Evolutionary conservation across 2,888 invertebrate species (phyloP), one percentile per base, ranked within the genome.

Genomic region (Ochropacha duplaris): DNA sequence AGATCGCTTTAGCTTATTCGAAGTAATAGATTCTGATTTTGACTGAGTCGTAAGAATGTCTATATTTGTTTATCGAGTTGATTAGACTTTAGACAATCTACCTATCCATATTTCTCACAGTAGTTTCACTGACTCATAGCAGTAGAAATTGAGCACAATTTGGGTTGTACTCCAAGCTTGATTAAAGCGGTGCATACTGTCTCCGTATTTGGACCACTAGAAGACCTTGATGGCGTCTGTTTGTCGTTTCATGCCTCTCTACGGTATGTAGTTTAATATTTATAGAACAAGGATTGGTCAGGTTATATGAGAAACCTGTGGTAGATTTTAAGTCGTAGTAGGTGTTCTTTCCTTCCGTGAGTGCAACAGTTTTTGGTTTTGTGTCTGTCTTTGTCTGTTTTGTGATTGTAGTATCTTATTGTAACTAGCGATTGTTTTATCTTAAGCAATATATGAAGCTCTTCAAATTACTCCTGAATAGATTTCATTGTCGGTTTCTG

Each of bases 181-280:
- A 67, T 62, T 61, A 57, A 24, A 61, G 61, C 57, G 54, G 59
- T 56, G 51, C 24, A 51, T 52, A 36, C 56, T 56, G 54, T 63
- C 56, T 55, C 59, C 49, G 62, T 69, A 79, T 72, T 69, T 66
- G 66, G 79, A 80, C 72, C 76, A 74, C 64, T 58, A 60, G 71
- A 71, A 66, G 69, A 71, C 77, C 74, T 72, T 71, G 75, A 65
- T 73, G 70, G 68, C 68, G 44, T 44, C 44, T 9, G 44, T 68
- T 68, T 57, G 64, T 60, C 34, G 31, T 49, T 68, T 57, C 65
- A 67, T 65, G 62, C 56, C 58, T 58, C 55, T 49, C 24, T 59
- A 57, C 61, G 57, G 57, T 59, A 61, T 62, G 60, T 64, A 54
- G 60, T 68, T 68, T 73, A 70, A 49, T 26, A 34, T 72, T 67